Base-by-base conservation (phyloP, 2,113 vertebrate species). In the Podiceps cristatus region DNA sequence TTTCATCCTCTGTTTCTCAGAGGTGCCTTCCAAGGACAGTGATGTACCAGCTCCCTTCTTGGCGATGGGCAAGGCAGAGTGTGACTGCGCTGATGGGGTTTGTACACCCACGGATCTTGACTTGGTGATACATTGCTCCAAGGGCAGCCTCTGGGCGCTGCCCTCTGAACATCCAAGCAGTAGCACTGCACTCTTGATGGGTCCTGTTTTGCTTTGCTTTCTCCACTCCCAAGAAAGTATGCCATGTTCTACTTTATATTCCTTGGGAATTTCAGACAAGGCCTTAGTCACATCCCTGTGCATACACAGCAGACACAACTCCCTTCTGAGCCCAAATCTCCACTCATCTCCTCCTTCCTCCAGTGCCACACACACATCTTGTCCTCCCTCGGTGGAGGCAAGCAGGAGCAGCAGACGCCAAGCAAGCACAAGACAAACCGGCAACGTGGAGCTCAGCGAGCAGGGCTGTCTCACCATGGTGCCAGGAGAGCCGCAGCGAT, bases 401-500 rank as follows among this genome's bases (percentile, higher is more conserved):
- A 45, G 44, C 37, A 33, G 3, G 9, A 56, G 58, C 28, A 11
- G 10, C 16, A 88, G 66, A 71, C 71, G 73, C 33, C 2, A 1
- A 85, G 37, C 8, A 77, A 49, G 58, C 29, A 55, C 52, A 49
- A 84, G 63, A 18, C 44, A 59, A 86, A 74, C 0, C 0, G 33
- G 28, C 13, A 33, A 55, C 0, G 4, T 3, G 56, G 47, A 29
- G 56, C 56, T 82, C 37, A 75, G 74, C 88, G 3, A 79, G 67
- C 52, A 6, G 27, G 19, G 45, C 33, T 60, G 29, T 28, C 3
- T 2, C 68, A 45, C 31, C 0, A 0, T 3, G 10, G 20, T 66
- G 71, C 67, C 55, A 23, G 45, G 50, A 81, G 50, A 95, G 33
- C 40, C 10, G 5, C 22, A 37, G 42, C 0, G 0, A 62, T 8